Base-by-base conservation (phyloP, 2,113 vertebrate species). In the Sitta europaea region DNA sequence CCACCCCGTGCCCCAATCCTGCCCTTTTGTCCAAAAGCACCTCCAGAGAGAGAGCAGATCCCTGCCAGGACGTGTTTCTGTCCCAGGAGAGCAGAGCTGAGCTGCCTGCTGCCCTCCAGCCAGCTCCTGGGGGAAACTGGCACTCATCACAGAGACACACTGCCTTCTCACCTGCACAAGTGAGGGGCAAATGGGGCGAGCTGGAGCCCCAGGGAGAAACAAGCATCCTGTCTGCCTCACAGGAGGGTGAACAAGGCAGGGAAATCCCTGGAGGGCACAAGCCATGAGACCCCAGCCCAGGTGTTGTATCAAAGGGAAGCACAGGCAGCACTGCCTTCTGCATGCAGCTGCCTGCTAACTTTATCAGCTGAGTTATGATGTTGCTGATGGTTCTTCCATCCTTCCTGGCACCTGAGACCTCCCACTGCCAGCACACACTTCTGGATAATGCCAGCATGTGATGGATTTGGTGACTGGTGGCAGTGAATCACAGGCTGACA, bases 401-500 rank as follows among this genome's bases (percentile, higher is more conserved):
- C 53, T 67, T 35, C 59, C 59, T 0, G 1, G 65, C n/a, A 77
- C 57, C 6, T 8, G 59, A 86, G 87, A 51, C 61, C 82, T 88
- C 78, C 66, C 3, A 17, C 68, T 87, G 84, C 51, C 22, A 0
- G 62, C 18, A 0, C 4, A 3, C 13, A 3, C 57, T 53, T 72
- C 90, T 79, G 68, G 45, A 38, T 36, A 71, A 77, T 11, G 84
- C 73, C 31, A 21, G 51, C 5, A 2, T 7, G 51, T 31, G 92
- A 89, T 78, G 80, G 85, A 78, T 90, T 96, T 74, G 75, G 88
- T 9, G 62, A 76, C 29, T 54, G 81, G 62, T 48, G 43, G 74
- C 81, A 59, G 68, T 63, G 87, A 72, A 78, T 79, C 92, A 85
- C 66, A 31, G 84, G 63, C 92, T 92, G 90, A 66, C 88, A 88